Evolutionary conservation across 2,113 vertebrate species (phyloP), one percentile per base, ranked within the genome.

Genomic region (Tinamus guttatus): DNA sequence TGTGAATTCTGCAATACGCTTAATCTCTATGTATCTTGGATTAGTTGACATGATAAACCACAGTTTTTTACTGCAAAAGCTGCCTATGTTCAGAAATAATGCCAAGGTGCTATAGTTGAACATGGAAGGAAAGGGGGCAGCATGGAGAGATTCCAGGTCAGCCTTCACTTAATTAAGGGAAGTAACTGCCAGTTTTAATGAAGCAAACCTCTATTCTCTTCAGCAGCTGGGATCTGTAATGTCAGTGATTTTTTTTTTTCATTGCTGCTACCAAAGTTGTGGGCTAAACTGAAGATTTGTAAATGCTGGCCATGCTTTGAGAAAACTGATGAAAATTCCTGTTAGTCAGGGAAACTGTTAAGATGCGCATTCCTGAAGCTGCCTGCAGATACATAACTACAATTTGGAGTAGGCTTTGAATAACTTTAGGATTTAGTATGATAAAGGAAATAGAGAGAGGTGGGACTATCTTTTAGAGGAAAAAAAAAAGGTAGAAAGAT

Each of bases 61-160:
- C 4, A 17, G 3, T n/a, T 81, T 81, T 47, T 52, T 51, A 68
- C 38, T 7, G n/a, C 9, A 16, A 69, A 89, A 51, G 19, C 12
- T 81, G 75, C 1, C 0, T 32, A 25, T 59, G 65, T 47, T 43
- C 34, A 69, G 47, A 87, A 84, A 45, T 59, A 25, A 45, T 4
- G 3, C 0, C n/a, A 70, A 11, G 0, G 1, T 92, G 38, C 78
- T 75, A 7, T 9, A 43, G 38, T 54, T 51, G 76, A 60, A 24
- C 2, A 2, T 49, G 11, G 51, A 80, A 85, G 71, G 43, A 56
- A 69, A 60, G 34, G 71, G 81, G 9, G 9, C 51, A 70, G 8
- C 38, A 68, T 71, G 41, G 83, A 80, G 14, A 63, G 15, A 28
- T 36, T 87, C 51, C 56, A 27, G 19, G 59, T 87, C 36, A 59